A percentile compares a stretch with the other conserved stretches of the same genome.
phyloP scores from a whole-genome alignment of 1,140 invertebrate genomes.

The Bombus balteatus region DNA sequence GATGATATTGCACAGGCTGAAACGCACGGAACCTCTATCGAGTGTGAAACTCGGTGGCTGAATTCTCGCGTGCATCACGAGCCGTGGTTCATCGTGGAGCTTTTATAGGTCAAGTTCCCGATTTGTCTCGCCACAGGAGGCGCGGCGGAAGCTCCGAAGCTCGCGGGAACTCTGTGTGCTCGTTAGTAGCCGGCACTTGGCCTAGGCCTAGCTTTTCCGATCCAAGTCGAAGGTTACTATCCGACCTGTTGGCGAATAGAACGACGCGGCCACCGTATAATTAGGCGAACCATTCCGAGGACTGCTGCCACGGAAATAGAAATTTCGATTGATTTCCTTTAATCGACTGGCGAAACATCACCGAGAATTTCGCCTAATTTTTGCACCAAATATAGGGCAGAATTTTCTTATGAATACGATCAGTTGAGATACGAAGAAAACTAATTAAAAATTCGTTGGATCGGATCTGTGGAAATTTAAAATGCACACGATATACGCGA shows the following conservation, averaged over 20 bases:
- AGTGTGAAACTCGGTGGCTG: background rate
- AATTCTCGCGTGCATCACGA: slow-evolving; percentile 70
- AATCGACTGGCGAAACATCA: background rate
- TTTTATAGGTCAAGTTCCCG: slow-evolving; percentile 79
- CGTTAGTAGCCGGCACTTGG: slow-evolving; percentile 22
- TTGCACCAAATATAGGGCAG: too few relatives aligned
- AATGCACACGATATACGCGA: too few relatives aligned
- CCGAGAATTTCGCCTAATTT: too few relatives aligned
- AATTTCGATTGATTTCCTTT: background rate
- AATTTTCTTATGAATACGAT: too few relatives aligned
- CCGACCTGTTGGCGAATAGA: background rate
- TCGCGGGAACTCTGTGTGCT: slow-evolving; percentile 20
- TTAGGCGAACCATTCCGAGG: background rate
- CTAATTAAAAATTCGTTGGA: too few relatives aligned
- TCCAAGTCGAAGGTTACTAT: slow-evolving; percentile 21
- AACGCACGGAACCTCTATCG: background rate
- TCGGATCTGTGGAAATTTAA: too few relatives aligned
- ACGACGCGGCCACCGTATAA: background rate
- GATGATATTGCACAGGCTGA: background rate
- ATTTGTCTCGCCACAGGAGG: slow-evolving; percentile 56
- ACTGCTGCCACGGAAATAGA: background rate
- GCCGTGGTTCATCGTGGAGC: slow-evolving; percentile 69
- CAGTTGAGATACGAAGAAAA: too few relatives aligned
- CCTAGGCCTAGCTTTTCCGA: slow-evolving; percentile 50
- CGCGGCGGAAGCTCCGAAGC: slow-evolving; percentile 9